Conservation (phyloP, 2,888 invertebrate species). For the Baronia brevicornis region DNA sequence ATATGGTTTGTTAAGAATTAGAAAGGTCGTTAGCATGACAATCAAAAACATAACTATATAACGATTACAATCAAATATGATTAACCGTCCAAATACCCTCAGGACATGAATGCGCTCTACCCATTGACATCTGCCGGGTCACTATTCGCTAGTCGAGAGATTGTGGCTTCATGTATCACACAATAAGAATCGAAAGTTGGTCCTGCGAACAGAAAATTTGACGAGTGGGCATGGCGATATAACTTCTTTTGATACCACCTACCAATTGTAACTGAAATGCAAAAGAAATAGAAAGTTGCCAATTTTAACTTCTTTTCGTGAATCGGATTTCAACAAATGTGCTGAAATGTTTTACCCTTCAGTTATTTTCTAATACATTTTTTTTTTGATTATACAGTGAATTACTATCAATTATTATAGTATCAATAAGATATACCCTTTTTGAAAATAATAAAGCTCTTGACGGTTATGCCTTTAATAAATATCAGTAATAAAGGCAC, state of each 20-base stretch:
- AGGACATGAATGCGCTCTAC: conserved; percentile 14
- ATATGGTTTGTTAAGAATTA: background rate
- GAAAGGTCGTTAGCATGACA: background rate
- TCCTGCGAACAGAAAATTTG: conserved; percentile 7
- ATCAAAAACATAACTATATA: background rate
- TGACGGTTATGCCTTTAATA: no score
- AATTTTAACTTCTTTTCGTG: no score
- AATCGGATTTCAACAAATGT: no score
- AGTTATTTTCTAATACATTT: no score
- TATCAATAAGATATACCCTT: no score
- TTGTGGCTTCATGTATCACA: conserved; percentile 8
- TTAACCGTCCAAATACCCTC: conserved; percentile 14
- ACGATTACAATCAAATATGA: conserved; percentile 14
- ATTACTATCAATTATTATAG: no score
- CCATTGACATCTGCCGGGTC: conserved; percentile 7
- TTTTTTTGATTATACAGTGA: no score
- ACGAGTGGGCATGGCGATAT: conserved; percentile 16
- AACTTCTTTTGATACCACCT: conserved; percentile 19
- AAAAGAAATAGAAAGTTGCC: conserved; percentile 30
- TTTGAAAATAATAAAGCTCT: no score
- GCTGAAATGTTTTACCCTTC: no score
- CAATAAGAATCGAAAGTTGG: conserved; percentile 12
- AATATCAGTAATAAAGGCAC: no score
- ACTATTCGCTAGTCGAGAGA: conserved; percentile 5
- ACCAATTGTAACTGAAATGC: conserved; percentile 29